Base-by-base conservation (phyloP, 2,888 invertebrate species). In the Seladonia tumulorum region DNA sequence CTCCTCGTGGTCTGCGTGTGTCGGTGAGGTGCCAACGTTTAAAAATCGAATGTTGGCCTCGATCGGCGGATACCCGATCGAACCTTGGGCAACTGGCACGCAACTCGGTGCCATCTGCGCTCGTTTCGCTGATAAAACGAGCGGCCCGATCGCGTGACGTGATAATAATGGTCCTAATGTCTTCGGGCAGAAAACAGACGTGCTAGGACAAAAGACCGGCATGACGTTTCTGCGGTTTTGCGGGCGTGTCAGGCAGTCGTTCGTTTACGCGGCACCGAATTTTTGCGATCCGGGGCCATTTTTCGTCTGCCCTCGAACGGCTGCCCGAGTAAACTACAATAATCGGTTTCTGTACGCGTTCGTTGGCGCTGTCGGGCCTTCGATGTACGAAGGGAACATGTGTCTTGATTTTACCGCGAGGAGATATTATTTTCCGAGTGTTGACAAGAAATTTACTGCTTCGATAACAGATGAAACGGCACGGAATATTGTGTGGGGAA, bases 141-240 rank as follows among this genome's bases (percentile, higher is more conserved):
- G 72, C 78, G 76, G 72, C 78, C 73, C 70, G 83, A 83, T 91
- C 86, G 91, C 89, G 90, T 90, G 88, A 89, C 86, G 83, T 89
- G 91, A 92, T 89, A 89, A 90, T 90, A 89, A 90, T 86, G 88
- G 80, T 84, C 74, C 87, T 90, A 90, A 85, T 87, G 81, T 90
- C 76, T 84, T 81, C 83, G 81, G 68, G 77, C 87, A 86, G 79
- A 88, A 86, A 76, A 63, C 79, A 81, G 82, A 73, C 85, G 78
- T 80, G 86, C 81, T 84, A 71, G 88, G 91, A 93, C 93, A 94
- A 94, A 93, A 89, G 92, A 87, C 89, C 94, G 89, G 91, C 91
- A 93, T 94, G 94, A 91, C 91, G 93, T 92, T 89, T 91, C 87
- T 94, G 94, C 88, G 94, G 94, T 94, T 94, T 93, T 91, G 92